Percentiles rank a stretch among this genome's conserved stretches.
Conservation (phyloP, 2,113 vertebrate species). For the Struthidea cinerea region DNA sequence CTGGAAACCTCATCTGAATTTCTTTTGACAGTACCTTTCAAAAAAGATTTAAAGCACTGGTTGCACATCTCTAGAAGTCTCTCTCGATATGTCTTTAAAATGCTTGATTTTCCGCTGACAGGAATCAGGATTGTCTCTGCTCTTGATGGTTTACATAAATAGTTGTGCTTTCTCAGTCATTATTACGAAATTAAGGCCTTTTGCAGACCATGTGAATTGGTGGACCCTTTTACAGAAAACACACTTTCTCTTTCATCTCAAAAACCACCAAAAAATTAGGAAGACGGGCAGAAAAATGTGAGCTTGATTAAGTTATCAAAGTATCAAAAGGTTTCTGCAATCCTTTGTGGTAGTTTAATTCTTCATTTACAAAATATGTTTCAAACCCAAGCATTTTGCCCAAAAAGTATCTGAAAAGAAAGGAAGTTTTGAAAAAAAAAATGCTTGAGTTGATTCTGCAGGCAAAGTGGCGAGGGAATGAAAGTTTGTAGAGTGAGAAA, state of each 20-base stretch:
- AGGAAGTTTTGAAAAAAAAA: not conserved
- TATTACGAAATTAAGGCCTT: not conserved
- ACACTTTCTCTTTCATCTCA: not conserved
- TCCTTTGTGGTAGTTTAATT: conserved; percentile 1
- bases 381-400: not conserved
- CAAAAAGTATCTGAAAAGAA: not conserved
- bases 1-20: not conserved
- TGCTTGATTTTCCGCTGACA: not conserved
- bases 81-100: not conserved
- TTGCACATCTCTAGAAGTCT: not conserved
- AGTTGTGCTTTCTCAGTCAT: not conserved
- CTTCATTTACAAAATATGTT: not conserved
- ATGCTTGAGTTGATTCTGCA: not conserved
- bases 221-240: not conserved
- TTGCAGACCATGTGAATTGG: not conserved
- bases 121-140: not conserved
- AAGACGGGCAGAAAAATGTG: not conserved
- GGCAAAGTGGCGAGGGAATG: too few species aligned
- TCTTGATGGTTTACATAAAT: not conserved
- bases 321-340: not conserved
- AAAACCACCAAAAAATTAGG: not conserved
- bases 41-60: not conserved
- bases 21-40: not conserved
- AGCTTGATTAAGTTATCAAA: conserved; percentile 21
- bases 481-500: not conserved